phyloP scores from a whole-genome alignment of 53 echinoderm and acorn worm genomes.

The Crossaster papposus region DNA sequence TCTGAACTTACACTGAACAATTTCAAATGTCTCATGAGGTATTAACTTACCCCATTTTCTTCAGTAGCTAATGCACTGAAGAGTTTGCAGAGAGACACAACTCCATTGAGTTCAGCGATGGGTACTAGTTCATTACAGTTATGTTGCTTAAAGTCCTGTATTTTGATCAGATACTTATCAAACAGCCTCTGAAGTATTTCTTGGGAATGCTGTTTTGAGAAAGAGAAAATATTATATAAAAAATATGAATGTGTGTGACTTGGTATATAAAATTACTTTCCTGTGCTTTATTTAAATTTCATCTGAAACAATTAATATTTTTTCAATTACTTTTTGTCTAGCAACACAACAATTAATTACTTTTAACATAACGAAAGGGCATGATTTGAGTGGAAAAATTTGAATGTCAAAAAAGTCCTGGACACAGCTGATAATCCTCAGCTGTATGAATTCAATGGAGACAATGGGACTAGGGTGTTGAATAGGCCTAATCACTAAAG shows the following conservation, averaged over 20 bases:
- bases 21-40: neutral
- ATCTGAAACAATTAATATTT: too few species aligned
- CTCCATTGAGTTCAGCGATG: conserved; percentile 94
- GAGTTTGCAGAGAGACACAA: conserved; percentile 88
- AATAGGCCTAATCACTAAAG: too few species aligned
- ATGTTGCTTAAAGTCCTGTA: conserved; percentile 87
- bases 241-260: neutral
- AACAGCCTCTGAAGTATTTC: conserved; percentile 90
- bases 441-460: too few species aligned
- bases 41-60: conserved; percentile 85
- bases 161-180: conserved; percentile 94
- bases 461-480: too few species aligned
- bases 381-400: too few species aligned
- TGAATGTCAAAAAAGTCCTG: too few species aligned
- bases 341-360: too few species aligned
- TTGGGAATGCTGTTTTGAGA: conserved; percentile 71
- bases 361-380: too few species aligned
- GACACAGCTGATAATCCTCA: too few species aligned
- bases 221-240: neutral
- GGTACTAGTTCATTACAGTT: conserved; percentile 94
- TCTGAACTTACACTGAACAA: neutral
- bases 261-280: neutral
- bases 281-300: too few species aligned
- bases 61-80: conserved; percentile 85
- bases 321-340: too few species aligned